Conservation (phyloP, 2,888 invertebrate genomes). For the Xanthostigma xanthostigma region DNA sequence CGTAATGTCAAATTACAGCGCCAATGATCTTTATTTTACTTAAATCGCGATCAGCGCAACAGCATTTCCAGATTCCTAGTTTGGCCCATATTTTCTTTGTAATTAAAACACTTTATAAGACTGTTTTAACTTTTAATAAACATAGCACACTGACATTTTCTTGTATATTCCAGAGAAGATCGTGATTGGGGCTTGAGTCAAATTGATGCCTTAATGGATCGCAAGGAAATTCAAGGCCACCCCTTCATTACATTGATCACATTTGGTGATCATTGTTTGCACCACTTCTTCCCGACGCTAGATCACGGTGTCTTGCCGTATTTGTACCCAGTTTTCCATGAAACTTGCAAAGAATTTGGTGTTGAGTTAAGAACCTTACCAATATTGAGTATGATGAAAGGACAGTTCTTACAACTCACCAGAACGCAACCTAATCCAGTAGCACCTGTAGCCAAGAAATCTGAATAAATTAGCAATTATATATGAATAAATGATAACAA, state of each 20-base stretch:
- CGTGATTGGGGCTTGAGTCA: conserved; percentile 67
- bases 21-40: no score
- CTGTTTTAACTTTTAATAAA: no score
- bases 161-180: conserved; percentile 28
- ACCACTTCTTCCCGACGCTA: conserved; percentile 68
- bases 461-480: no score
- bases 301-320: conserved; percentile 58
- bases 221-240: conserved; percentile 48
- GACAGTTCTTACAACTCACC: conserved; percentile 46
- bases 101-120: no score
- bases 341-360: conserved; percentile 50
- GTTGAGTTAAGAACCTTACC: conserved; percentile 31
- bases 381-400: conserved; percentile 45
- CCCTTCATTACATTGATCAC: conserved; percentile 51
- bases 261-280: conserved; percentile 65
- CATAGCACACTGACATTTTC: no score
- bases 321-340: conserved; percentile 43
- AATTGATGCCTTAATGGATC: conserved; percentile 57
- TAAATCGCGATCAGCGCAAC: no score
- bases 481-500: no score
- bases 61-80: no score
- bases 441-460: conserved; percentile 12
- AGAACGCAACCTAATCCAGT: conserved; percentile 28
- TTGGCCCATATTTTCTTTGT: no score
- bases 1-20: no score